Conservation (phyloP, 1,140 invertebrate genomes). For the Luehdorfia chinensis region DNA sequence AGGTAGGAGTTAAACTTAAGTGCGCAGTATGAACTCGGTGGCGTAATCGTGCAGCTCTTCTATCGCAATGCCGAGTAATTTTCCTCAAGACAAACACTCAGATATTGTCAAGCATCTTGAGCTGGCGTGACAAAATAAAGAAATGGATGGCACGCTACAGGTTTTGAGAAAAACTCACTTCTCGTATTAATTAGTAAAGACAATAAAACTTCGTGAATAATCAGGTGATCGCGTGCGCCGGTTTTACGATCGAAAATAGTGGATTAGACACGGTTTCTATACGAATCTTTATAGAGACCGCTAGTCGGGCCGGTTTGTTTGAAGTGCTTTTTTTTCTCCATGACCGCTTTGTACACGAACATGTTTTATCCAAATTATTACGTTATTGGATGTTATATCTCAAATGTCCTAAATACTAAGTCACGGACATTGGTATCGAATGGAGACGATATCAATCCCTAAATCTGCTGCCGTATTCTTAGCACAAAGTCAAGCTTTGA, state of each 20-base stretch:
- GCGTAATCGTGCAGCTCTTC: too few species aligned
- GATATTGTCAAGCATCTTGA: background rate
- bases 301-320: conserved; percentile 34
- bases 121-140: conserved; percentile 12
- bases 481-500: too few species aligned
- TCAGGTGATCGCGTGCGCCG: conserved; percentile 44
- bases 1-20: too few species aligned
- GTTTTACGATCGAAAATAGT: conserved; percentile 53
- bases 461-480: too few species aligned
- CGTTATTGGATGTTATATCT: conserved; percentile 8
- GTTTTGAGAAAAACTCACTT: conserved; percentile 16
- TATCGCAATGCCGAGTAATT: too few species aligned
- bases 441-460: too few species aligned
- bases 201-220: conserved; percentile 43
- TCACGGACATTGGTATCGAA: too few species aligned
- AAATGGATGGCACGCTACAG: conserved; percentile 10
- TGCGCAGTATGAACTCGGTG: too few species aligned
- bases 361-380: conserved; percentile 12
- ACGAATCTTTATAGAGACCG: conserved; percentile 33
- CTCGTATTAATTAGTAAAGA: conserved; percentile 47
- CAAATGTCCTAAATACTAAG: background rate
- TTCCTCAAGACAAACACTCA: background rate
- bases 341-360: conserved; percentile 14
- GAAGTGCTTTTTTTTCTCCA: conserved; percentile 27
- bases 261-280: conserved; percentile 41